Conservation (phyloP, 2,888 invertebrate species). For the Eustalomyia histrio region DNA sequence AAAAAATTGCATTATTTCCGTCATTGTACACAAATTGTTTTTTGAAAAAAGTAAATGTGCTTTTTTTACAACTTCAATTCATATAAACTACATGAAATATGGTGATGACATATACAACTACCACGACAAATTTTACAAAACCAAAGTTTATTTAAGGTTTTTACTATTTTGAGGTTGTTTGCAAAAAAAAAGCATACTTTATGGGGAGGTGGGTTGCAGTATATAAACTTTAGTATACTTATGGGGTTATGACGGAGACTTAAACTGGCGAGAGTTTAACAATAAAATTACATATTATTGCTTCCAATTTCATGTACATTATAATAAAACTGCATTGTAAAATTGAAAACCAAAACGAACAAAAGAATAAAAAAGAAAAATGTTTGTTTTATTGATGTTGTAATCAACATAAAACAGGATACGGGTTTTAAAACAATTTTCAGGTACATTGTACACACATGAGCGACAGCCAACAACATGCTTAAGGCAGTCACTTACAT, state of each 20-base stretch:
- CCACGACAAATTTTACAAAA: not conserved
- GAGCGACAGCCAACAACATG: no score
- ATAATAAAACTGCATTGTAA: not conserved
- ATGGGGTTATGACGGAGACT: not conserved
- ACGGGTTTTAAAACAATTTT: conserved; percentile 35
- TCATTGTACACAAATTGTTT: conserved; percentile 35
- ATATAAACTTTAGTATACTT: not conserved
- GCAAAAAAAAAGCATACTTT: not conserved
- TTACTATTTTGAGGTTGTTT: not conserved
- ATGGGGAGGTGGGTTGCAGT: no score
- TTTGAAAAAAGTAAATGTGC: not conserved
- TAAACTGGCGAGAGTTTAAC: conserved; percentile 2
- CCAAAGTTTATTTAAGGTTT: not conserved
- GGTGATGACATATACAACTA: not conserved
- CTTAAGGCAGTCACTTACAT: no score
- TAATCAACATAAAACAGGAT: conserved; percentile 27
- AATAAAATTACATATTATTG: conserved; percentile 45
- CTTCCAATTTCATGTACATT: conserved; percentile 8
- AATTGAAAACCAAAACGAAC: conserved; percentile 15
- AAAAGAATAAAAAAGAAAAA: not conserved
- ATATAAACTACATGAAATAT: not conserved
- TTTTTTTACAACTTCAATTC: not conserved
- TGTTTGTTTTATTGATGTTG: conserved; percentile 25
- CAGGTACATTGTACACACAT: not conserved
- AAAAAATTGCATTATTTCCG: conserved; percentile 53